phyloP scores from a whole-genome alignment of 1,140 invertebrate genomes.

The Leptinotarsa undecemlineata region DNA sequence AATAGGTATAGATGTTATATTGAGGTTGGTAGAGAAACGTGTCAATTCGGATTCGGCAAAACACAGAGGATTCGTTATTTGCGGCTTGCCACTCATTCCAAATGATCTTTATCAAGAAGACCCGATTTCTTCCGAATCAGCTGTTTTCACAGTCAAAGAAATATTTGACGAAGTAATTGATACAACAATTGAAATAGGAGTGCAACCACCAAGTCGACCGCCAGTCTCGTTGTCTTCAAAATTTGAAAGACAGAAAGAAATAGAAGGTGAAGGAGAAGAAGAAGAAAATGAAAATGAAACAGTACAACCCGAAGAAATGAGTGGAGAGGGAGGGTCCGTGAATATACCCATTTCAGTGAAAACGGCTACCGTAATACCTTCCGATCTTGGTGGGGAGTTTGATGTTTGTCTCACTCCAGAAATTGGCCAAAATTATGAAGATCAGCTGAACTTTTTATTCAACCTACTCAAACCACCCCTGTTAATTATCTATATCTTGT shows the following conservation, averaged over 20 bases:
- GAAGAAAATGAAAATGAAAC: conserved; percentile 27
- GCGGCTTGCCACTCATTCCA: conserved; percentile 62
- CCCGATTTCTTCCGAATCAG: conserved; percentile 57
- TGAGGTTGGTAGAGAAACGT: conserved; percentile 58
- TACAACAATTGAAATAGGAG: conserved; percentile 50
- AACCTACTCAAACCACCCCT: conserved; percentile 52
- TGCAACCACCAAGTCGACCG: conserved; percentile 25
- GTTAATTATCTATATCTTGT: conserved; percentile 60
- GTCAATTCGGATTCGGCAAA: conserved; percentile 56
- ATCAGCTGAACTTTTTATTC: conserved; percentile 50
- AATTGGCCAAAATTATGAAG: conserved; percentile 42
- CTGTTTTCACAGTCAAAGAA: conserved; percentile 54
- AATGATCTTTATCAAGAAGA: conserved; percentile 52
- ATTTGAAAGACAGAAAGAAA: conserved; percentile 35
- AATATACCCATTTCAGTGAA: background rate
- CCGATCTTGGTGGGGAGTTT: conserved; percentile 23
- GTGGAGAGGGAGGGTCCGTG: background rate
- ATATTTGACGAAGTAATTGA: conserved; percentile 56
- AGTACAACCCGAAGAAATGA: background rate
- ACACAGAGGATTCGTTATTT: conserved; percentile 64
- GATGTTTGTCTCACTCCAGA: conserved; percentile 33
- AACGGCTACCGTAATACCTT: background rate
- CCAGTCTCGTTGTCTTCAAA: conserved; percentile 38
- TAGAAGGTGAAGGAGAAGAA: conserved; percentile 31
- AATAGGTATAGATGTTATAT: conserved; percentile 56